phyloP scores from a whole-genome alignment of 2,113 vertebrate genomes.

The Calidris pugnax region DNA sequence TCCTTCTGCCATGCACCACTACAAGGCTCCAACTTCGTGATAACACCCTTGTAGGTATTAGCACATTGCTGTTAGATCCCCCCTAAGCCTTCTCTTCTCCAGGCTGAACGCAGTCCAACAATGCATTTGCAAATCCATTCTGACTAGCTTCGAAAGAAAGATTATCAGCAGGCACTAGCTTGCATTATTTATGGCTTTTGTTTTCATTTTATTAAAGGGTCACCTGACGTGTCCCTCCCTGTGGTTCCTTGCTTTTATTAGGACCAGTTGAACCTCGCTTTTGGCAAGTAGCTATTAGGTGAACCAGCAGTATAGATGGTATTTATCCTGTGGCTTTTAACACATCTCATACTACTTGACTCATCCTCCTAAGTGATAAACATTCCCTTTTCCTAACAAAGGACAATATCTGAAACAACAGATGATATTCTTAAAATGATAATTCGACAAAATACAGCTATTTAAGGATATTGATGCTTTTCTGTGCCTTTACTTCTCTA shows the following conservation, averaged over 20 bases:
- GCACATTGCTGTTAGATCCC: background rate
- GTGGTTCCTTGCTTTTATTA: background rate
- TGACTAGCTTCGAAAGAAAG: background rate
- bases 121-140: background rate
- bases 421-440: background rate
- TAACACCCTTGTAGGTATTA: background rate
- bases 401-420: background rate
- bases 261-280: background rate
- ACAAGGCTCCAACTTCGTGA: background rate
- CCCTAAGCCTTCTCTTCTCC: background rate
- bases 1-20: background rate
- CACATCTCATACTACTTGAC: background rate
- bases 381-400: background rate
- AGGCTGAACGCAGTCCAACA: background rate
- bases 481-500: background rate
- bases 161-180: background rate
- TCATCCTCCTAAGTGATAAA: background rate
- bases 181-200: background rate
- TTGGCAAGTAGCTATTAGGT: background rate
- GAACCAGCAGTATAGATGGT: background rate
- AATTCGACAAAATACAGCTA: background rate
- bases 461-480: background rate
- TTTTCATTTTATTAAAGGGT: background rate
- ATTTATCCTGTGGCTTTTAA: background rate
- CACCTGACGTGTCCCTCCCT: background rate